These are phyloP conservation scores for Leptocoma aspasia DNA, from an alignment of 2,113 vertebrate genomes.

Conservation along the genomic window DNA sequence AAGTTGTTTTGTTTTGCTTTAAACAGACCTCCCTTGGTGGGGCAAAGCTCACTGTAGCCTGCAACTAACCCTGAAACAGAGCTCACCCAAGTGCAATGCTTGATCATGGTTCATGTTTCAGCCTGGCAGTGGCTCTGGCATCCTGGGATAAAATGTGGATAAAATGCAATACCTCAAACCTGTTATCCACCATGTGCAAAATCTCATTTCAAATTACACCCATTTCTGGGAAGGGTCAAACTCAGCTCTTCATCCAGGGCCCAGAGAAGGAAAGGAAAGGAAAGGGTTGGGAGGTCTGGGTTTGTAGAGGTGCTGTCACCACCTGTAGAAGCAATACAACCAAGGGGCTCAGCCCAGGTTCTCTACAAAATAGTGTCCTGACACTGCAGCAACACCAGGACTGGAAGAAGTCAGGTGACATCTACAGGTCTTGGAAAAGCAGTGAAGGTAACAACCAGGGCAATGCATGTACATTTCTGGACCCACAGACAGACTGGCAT, in stretches of 20 bases:
- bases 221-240: neutral
- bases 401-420: neutral
- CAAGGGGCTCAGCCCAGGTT: neutral
- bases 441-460: neutral
- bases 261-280: neutral
- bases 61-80: rapidly evolving
- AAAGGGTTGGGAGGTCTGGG: neutral
- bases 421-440: neutral
- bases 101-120: rapidly evolving
- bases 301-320: neutral
- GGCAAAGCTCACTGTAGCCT: neutral
- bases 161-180: neutral
- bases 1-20: constrained; percentile 11
- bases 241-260: neutral
- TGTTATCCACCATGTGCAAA: neutral
- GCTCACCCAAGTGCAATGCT: rapidly evolving
- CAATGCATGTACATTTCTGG: neutral
- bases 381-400: neutral
- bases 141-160: neutral
- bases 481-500: neutral
- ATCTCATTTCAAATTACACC: neutral
- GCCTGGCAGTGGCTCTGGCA: neutral
- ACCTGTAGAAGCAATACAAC: neutral
- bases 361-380: neutral
- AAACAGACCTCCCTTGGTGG: neutral